Base-by-base conservation (phyloP, 1,140 invertebrate genomes). In the Philopotamus ludificatus region DNA sequence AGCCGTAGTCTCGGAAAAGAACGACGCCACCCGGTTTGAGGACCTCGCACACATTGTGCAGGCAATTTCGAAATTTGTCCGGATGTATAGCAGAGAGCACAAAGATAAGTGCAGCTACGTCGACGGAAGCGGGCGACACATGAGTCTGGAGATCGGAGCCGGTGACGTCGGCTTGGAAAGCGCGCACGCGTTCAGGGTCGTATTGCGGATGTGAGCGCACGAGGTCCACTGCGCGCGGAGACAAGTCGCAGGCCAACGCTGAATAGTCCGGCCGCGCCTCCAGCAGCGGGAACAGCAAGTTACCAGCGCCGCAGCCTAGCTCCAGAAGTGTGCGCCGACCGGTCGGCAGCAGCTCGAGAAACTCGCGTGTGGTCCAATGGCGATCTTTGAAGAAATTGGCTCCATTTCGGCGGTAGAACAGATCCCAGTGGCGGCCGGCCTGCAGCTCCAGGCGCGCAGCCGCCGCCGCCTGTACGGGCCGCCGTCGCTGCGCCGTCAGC, bases 261-360 rank as follows among this genome's bases (percentile, higher is more conserved):
- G 84, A 88, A 20, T 89, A 85, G 71, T 86, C 84, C 0, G 82
- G 74, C 44, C 83, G 76, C 25, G 45, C 85, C 72, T 93, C 92
- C 2, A 97, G 73, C 34, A 99, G 74, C 0, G 97, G 97, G 80
- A 93, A 98, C 50, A 98, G 82, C 73, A 99, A 91, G 80, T 99
- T 99, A 0, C 97, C 97, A 47, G 98, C 96, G 3, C 97, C 97
- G 81, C 97, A 99, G 0, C 97, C 97, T 18, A 98, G 85, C 82
- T 99, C 96, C 8, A 98, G 77, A 25, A 89, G 81, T 1, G 81
- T 74, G 57, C 79, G 73, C 58, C 67, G 69, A 20, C 34, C 9
- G 3, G 78, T 76, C 34, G 76, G 74, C 57, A 78, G 75, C 12
- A 99, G 79, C 76, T 98, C 95, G 69, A 87, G 74, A 80, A 99